phyloP scores from a whole-genome alignment of 2,113 vertebrate species.

The Charadrius vociferus region DNA sequence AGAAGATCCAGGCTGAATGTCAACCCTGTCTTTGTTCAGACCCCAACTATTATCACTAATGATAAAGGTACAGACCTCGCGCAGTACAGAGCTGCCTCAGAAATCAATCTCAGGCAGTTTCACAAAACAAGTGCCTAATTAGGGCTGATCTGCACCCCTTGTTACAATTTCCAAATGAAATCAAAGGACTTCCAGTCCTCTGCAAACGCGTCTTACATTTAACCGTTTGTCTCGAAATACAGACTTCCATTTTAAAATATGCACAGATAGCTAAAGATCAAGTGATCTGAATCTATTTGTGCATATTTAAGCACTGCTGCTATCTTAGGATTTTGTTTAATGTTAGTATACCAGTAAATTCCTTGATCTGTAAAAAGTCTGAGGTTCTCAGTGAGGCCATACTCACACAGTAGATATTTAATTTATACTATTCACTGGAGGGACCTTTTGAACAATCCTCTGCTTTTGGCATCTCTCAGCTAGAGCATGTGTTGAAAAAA shows the following conservation, averaged over 20 bases:
- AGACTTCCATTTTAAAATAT: slow-evolving; percentile 53
- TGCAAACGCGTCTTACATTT: slow-evolving; percentile 14
- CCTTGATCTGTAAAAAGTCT: slow-evolving; percentile 41
- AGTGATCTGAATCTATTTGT: slow-evolving; percentile 44
- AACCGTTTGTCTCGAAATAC: slow-evolving; percentile 57
- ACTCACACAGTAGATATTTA: slow-evolving; percentile 54
- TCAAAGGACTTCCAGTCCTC: slow-evolving; percentile 22
- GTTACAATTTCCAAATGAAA: slow-evolving; percentile 37
- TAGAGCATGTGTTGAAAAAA: slow-evolving; percentile 45
- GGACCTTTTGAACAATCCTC: slow-evolving; percentile 29
- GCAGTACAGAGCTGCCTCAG: not conserved
- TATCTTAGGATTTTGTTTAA: slow-evolving; percentile 48
- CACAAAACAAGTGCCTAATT: slow-evolving; percentile 36
- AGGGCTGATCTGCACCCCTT: slow-evolving; percentile 24
- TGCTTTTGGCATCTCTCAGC: slow-evolving; percentile 57
- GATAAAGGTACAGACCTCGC: slow-evolving; percentile 6
- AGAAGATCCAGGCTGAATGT: slow-evolving; percentile 49
- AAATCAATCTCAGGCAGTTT: not conserved
- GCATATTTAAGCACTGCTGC: slow-evolving; percentile 41
- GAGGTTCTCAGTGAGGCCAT: slow-evolving; percentile 39
- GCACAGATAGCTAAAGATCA: slow-evolving; percentile 49
- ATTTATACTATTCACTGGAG: slow-evolving; percentile 48
- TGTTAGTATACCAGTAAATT: slow-evolving; percentile 29
- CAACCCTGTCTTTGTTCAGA: slow-evolving; percentile 59
- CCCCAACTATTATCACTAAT: slow-evolving; percentile 22